Evolutionary conservation across 2,113 vertebrate species (phyloP).

Genomic region (rat (Rattus norvegicus)): DNA sequence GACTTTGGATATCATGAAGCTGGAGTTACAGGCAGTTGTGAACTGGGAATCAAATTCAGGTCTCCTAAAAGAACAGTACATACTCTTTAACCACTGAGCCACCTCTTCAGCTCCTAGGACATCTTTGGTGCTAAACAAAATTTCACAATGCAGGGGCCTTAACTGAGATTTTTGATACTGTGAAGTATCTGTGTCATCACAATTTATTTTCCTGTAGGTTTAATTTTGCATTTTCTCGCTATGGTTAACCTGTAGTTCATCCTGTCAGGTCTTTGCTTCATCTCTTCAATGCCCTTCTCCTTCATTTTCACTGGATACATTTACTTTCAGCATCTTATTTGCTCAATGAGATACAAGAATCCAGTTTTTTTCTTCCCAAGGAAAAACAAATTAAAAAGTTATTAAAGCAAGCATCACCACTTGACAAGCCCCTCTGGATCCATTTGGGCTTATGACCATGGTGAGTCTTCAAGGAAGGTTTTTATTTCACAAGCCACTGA

Average conservation of each 20-base stretch:
- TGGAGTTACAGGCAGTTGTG: not conserved
- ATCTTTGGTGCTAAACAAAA: too few species aligned
- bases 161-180: not conserved
- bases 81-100: not conserved
- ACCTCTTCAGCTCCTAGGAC: not conserved
- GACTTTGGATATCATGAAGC: not conserved
- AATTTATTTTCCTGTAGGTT: not conserved
- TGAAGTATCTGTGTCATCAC: not conserved
- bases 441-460: slow-evolving; percentile 68
- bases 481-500: slow-evolving; percentile 80
- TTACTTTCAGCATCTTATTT: slow-evolving; percentile 41
- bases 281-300: not conserved
- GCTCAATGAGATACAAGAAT: slow-evolving; percentile 43
- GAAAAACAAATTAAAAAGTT: slow-evolving; percentile 64
- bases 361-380: not conserved
- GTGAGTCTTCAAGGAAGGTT: slow-evolving; percentile 69
- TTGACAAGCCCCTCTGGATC: slow-evolving; percentile 55
- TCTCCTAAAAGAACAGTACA: not conserved
- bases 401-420: slow-evolving; percentile 33
- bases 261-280: not conserved
- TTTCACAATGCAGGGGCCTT: not conserved
- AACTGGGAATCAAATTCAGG: not conserved
- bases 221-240: not conserved
- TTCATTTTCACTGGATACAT: not conserved
- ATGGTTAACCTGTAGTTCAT: not conserved